Base-by-base conservation (phyloP, 1,140 invertebrate genomes). In the Pseudomyrmex cubaensis region DNA sequence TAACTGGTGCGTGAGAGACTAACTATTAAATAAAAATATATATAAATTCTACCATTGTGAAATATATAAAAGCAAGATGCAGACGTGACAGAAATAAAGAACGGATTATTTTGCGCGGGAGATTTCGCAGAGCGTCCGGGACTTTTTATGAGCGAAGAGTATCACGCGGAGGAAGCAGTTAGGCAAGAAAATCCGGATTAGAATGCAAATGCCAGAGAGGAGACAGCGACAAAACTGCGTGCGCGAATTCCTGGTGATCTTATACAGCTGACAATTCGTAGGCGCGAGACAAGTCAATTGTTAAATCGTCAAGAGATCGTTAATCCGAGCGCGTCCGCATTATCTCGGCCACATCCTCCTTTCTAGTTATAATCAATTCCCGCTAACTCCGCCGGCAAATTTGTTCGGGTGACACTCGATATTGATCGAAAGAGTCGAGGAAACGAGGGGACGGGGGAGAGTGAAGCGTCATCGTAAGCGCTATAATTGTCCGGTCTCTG, bases 261-360 rank as follows among this genome's bases (percentile, higher is more conserved):
- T 87, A 87, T 83, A 63, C 57, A 17, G 20, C 56, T 83, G 72
- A 57, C 77, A 59, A 77, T 69, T 80, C 57, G 25, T 63, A 83
- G 82, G 84, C 85, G 63, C 22, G 35, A 25, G 54, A 20, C 83
- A 87, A 87, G 82, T 90, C 82, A 90, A 91, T 91, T 91, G 90
- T 90, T 87, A 85, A 87, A 90, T 91, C 84, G 76, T 85, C 88
- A 90, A 90, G 86, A 82, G 88, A 80, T 78, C 87, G 86, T 50
- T 15, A 25, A 46, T 54, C 66, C 25, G 25, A 25, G 70, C 63
- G 78, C 84, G 62, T 85, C 83, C 75, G 85, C 69, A 85, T 90
- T 90, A 90, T 90, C 88, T 87, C 87, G 87, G 78, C 85, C 85
- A 90, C 85, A 90, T 90, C 83, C 85, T 90, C 87, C 73, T 90